Percentiles rank a stretch among this genome's conserved stretches.
These are phyloP conservation scores for Campoplex nolae DNA, from an alignment of 2,888 invertebrate genomes.

Conservation along the genomic window DNA sequence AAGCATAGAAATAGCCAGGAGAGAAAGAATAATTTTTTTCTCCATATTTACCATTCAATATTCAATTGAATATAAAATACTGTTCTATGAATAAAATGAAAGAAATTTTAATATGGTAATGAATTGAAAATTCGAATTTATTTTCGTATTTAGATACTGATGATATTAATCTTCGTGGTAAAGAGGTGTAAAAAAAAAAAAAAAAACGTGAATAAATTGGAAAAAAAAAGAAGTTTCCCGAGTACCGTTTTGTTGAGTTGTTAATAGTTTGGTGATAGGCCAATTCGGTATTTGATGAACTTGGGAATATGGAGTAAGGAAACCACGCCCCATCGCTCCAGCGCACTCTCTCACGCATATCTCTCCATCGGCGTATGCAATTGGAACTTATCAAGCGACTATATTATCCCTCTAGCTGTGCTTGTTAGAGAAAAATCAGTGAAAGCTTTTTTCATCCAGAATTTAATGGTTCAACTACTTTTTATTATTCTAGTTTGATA, in stretches of 20 bases:
- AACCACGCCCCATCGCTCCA: background rate
- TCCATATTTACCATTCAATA: background rate
- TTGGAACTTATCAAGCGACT: background rate
- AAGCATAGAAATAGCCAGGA: background rate
- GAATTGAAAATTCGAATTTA: background rate
- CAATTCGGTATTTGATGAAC: background rate
- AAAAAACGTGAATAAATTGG: background rate
- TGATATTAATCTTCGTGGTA: background rate
- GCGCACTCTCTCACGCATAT: background rate
- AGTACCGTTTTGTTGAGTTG: background rate
- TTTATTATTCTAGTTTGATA: constrained; percentile 2
- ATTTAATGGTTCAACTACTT: background rate
- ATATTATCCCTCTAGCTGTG: background rate
- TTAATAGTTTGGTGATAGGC: background rate
- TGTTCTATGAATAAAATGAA: background rate
- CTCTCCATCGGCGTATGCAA: background rate
- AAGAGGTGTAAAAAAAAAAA: background rate
- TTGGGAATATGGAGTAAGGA: background rate
- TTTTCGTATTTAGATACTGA: background rate
- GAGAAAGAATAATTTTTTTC: background rate
- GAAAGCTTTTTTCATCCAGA: background rate
- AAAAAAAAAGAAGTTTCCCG: background rate
- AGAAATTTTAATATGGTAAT: background rate
- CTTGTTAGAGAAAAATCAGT: background rate
- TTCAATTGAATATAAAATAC: background rate